Percentiles rank a stretch among this genome's conserved stretches.
phyloP scores from a whole-genome alignment of 1,140 invertebrate species.

The Drosophila oshimai region DNA sequence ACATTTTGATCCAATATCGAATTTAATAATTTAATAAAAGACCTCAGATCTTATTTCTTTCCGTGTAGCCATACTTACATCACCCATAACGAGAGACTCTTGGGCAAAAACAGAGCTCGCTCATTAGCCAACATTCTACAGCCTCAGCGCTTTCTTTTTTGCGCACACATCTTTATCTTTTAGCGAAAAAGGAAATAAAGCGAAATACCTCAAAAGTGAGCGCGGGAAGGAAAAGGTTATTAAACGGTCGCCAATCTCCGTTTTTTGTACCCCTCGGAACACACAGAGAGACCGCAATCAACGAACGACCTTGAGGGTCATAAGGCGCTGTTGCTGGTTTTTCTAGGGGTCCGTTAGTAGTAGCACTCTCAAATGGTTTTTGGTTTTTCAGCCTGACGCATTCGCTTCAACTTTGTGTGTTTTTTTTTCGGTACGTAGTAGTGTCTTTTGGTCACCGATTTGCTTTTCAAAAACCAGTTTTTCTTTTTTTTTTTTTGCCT shows the following conservation, averaged over 20 bases:
- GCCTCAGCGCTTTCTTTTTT: constrained; percentile 41
- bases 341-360: constrained; percentile 42
- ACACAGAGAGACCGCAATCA: constrained; percentile 76
- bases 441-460: constrained; percentile 40
- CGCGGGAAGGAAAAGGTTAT: constrained; percentile 54
- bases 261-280: constrained; percentile 26
- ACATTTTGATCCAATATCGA: too few relatives aligned
- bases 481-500: constrained; percentile 40
- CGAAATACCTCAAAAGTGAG: constrained; percentile 55
- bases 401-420: constrained; percentile 12
- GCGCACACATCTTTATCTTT: constrained; percentile 48
- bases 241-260: constrained; percentile 54
- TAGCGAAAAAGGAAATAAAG: constrained; percentile 73
- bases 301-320: constrained; percentile 71
- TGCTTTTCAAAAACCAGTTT: constrained; percentile 41
- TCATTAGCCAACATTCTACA: constrained; percentile 69
- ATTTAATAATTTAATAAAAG: too few relatives aligned
- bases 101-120: constrained; percentile 36
- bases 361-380: constrained; percentile 47
- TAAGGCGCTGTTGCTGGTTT: constrained; percentile 28
- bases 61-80: constrained; percentile 13
- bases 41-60: neutral
- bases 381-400: constrained; percentile 69
- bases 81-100: constrained; percentile 6
- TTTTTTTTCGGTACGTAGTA: constrained; percentile 25